These are phyloP conservation scores for Dallia pectoralis DNA, from an alignment of 2,797 vertebrate species.

Conservation along the genomic window DNA sequence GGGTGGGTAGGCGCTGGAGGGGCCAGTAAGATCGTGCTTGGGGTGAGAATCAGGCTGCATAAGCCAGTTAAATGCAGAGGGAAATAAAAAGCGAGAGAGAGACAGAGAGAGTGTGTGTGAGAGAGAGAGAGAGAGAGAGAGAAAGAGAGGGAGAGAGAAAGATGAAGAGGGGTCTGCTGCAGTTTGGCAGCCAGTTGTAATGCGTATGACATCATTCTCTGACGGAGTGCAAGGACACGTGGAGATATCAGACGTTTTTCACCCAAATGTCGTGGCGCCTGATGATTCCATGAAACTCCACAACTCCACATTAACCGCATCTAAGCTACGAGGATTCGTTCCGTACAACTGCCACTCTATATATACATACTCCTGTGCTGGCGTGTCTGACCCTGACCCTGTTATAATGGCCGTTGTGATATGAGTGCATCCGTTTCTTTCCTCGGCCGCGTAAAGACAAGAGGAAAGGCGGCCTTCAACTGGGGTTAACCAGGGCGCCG, in stretches of 20 bases:
- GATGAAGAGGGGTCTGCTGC: slow-evolving; percentile 52
- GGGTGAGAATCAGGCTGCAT: slow-evolving; percentile 54
- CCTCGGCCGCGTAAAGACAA: not conserved
- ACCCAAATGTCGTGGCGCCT: not conserved
- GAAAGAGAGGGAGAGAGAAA: slow-evolving; percentile 37
- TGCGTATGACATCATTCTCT: slow-evolving; percentile 52
- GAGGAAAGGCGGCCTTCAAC: not conserved
- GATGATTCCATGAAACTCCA: not conserved
- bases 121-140: not conserved
- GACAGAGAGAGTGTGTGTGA: slow-evolving; percentile 11
- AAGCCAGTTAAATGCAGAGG: slow-evolving; percentile 22
- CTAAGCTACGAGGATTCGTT: not conserved
- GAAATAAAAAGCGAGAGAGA: slow-evolving; percentile 7
- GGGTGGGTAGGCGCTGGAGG: not conserved
- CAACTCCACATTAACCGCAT: not conserved
- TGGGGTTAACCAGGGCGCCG: not conserved
- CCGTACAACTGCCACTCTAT: slow-evolving; percentile 33
- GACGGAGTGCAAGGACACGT: slow-evolving; percentile 31
- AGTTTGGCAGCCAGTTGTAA: slow-evolving; percentile 40
- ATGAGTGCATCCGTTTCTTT: not conserved
- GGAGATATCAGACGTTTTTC: slow-evolving; percentile 7
- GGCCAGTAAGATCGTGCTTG: slow-evolving; percentile 42
- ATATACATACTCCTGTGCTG: slow-evolving; percentile 18
- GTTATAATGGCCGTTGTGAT: not conserved
- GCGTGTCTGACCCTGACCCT: not conserved